A percentile compares a stretch with the other conserved stretches of the same genome.
These are phyloP conservation scores for Anoplophora glabripennis DNA, from an alignment of 1,140 invertebrate species.

Conservation along the genomic window DNA sequence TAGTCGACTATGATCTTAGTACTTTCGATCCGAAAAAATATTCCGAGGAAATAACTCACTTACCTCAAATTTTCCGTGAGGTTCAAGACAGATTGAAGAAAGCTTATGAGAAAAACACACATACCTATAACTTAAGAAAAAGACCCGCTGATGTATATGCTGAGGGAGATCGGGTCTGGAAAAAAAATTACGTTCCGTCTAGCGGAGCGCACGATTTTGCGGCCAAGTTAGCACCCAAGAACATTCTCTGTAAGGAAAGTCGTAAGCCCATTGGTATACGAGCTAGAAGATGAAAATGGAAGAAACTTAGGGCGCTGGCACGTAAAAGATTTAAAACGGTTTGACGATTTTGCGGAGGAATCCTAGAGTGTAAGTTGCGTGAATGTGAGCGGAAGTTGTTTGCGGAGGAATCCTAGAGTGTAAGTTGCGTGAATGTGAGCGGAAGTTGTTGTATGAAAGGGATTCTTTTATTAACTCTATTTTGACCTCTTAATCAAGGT, in stretches of 20 bases:
- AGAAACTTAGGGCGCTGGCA: constrained; percentile 13
- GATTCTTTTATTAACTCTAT: no score
- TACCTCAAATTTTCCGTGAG: neutral
- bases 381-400: no score
- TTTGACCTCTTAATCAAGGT: no score
- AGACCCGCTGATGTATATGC: constrained; percentile 5
- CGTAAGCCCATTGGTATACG: constrained; percentile 7
- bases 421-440: no score
- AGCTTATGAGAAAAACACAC: constrained; percentile 13
- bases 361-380: no score
- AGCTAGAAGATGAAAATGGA: no score
- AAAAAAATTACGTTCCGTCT: constrained; percentile 20
- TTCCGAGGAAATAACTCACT: constrained; percentile 3
- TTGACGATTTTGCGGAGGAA: neutral
- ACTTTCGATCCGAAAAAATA: constrained; percentile 10
- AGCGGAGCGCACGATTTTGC: constrained; percentile 14
- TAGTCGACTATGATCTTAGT: constrained; percentile 1
- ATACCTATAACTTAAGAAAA: constrained; percentile 19
- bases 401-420: no score
- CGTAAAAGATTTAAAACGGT: constrained; percentile 25
- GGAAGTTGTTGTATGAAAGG: no score
- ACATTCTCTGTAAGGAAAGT: constrained; percentile 16
- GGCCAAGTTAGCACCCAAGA: constrained; percentile 24
- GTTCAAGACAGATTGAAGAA: no score
- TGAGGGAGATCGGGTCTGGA: constrained; percentile 19